Conservation (phyloP, 2,888 invertebrate genomes). For the Cryptocheilus praepositus region DNA sequence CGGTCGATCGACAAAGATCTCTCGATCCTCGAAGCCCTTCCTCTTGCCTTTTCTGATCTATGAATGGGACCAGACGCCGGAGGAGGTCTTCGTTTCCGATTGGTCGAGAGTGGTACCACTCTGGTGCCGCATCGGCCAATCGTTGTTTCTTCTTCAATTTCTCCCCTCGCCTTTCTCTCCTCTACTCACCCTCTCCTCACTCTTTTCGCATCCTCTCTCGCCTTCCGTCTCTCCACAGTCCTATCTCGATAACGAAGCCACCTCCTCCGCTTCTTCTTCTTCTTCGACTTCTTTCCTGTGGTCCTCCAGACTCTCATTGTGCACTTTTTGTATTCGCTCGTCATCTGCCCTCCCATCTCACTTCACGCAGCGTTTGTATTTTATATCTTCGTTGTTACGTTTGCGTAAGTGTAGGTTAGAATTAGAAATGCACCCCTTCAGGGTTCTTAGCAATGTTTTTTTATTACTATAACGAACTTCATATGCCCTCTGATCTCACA, state of each 20-base stretch:
- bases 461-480: no score
- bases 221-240: constrained; percentile 21
- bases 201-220: constrained; percentile 1
- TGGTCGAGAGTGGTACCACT: constrained; percentile 63
- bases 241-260: constrained; percentile 38
- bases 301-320: background rate
- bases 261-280: constrained; percentile 37
- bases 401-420: no score
- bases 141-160: constrained; percentile 61
- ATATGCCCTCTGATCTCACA: no score
- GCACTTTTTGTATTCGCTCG: no score
- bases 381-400: no score
- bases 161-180: constrained; percentile 33
- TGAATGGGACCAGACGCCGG: constrained; percentile 62
- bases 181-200: constrained; percentile 19
- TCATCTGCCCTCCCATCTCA: no score
- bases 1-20: constrained; percentile 59
- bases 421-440: no score
- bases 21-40: constrained; percentile 51
- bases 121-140: constrained; percentile 60
- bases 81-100: constrained; percentile 64
- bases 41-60: constrained; percentile 55
- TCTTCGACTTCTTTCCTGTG: constrained; percentile 13
- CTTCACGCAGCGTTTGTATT: no score
- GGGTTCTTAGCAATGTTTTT: no score